Evolutionary conservation across 2,888 invertebrate genomes (phyloP).

Genomic region (Drosophila quasianomalipes): DNA sequence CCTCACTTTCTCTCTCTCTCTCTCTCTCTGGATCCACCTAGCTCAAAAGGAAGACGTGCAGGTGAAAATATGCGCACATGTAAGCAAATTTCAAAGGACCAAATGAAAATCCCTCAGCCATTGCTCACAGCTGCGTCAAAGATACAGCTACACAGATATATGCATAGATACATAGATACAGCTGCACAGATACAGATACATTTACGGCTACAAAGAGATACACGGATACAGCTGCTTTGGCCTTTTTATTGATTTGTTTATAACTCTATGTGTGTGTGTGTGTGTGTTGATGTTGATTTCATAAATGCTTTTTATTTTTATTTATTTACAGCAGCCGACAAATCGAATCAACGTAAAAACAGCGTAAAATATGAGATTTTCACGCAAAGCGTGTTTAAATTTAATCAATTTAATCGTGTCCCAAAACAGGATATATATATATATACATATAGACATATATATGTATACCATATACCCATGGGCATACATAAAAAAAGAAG

Average conservation of each 20-base stretch:
- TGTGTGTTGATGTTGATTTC: slow-evolving; percentile 65
- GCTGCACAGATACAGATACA: slow-evolving; percentile 13
- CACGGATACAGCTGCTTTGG: slow-evolving; percentile 31
- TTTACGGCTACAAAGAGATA: slow-evolving; percentile 28
- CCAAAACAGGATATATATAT: slow-evolving; percentile 4
- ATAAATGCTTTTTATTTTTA: slow-evolving; percentile 57
- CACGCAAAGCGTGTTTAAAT: slow-evolving; percentile 33
- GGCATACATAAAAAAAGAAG: neutral
- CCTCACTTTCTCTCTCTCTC: neutral
- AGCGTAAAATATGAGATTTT: slow-evolving; percentile 43
- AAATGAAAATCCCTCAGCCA: slow-evolving; percentile 42
- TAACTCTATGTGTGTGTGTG: slow-evolving; percentile 32
- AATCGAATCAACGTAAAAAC: slow-evolving; percentile 61
- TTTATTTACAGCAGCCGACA: slow-evolving; percentile 51
- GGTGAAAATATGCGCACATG: slow-evolving; percentile 78
- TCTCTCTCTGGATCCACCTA: neutral
- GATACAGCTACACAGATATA: slow-evolving; percentile 12
- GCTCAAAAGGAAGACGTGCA: slow-evolving; percentile 47
- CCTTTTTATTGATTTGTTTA: slow-evolving; percentile 73
- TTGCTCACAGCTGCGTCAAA: slow-evolving; percentile 31
- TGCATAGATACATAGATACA: slow-evolving; percentile 7
- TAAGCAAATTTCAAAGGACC: slow-evolving; percentile 72
- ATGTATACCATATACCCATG: neutral
- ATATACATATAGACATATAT: neutral
- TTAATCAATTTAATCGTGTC: slow-evolving; percentile 49